phyloP scores from a whole-genome alignment of 2,797 vertebrate species.

The Siniperca undulata region DNA sequence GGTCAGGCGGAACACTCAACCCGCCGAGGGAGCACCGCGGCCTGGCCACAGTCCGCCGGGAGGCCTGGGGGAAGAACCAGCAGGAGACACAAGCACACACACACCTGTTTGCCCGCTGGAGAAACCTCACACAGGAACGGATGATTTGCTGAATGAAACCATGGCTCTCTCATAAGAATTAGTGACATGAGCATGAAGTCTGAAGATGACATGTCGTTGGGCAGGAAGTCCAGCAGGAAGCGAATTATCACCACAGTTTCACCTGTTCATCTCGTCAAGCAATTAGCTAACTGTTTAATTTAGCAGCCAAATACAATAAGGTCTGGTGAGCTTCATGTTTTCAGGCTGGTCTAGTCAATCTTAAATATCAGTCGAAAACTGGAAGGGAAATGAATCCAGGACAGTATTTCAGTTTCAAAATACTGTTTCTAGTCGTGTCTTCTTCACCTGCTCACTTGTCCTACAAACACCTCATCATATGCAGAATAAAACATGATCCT shows the following conservation, averaged over 20 bases:
- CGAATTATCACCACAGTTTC: neutral
- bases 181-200: neutral
- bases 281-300: no score
- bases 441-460: neutral
- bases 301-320: no score
- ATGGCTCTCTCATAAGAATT: no score
- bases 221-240: neutral
- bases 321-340: no score
- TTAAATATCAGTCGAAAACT: no score
- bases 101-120: conserved; percentile 10
- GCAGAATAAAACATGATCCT: no score
- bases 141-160: neutral
- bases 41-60: conserved; percentile 11
- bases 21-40: conserved; percentile 7
- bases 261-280: neutral
- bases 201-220: neutral
- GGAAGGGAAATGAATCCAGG: neutral
- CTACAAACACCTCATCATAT: neutral
- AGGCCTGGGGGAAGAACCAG: conserved; percentile 8
- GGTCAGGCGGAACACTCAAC: neutral
- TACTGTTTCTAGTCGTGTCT: no score
- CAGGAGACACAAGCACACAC: neutral
- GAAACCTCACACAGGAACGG: neutral
- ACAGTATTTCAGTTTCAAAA: neutral
- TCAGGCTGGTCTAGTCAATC: no score